Evolutionary conservation across 1,140 invertebrate genomes (phyloP), one percentile per base, ranked within the genome.

Genomic region (Cataglyphis hispanica): DNA sequence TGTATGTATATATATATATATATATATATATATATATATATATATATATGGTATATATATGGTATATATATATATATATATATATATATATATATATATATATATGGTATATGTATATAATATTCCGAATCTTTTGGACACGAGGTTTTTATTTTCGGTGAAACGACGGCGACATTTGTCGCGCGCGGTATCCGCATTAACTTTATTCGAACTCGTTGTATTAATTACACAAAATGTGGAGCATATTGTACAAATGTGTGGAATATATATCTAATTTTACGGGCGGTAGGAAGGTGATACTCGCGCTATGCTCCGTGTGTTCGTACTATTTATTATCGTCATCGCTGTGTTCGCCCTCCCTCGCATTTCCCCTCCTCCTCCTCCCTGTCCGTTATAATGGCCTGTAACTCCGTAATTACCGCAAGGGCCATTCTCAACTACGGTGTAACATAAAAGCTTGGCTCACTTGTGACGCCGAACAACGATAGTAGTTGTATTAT

Each of bases 391-490:
- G 53, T 66, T 69, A 69, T 40, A 67, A 64, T 64, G 46, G 81
- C 87, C 78, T 67, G 86, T 81, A 88, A 85, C 70, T 76, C 63
- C 85, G 58, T 64, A 88, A 89, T 89, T 88, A 89, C 66, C 63
- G 37, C 70, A 22, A 60, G 58, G 56, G 70, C 87, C 63, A 66
- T 76, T 81, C 70, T 58, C 50, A 34, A 78, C 60, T 58, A 34
- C 63, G 87, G 56, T 53, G 70, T 76, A 86, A 86, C 75, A 37
- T 63, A 67, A 88, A 76, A 81, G 84, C 84, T 50, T 19, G 27
- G 83, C 83, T 69, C 86, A 85, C 70, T 87, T 63, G 66, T 43
- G 83, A 86, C 58, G 72, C 58, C 70, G 67, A 72, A 66, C 84
- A 72, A 66, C 64, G 88, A 89, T 81, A 86, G 22, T 66, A 50